Percentiles rank a stretch among this genome's conserved stretches.
These are phyloP conservation scores for Oncorhynchus gorbuscha DNA, from an alignment of 2,113 vertebrate species.

Conservation along the genomic window DNA sequence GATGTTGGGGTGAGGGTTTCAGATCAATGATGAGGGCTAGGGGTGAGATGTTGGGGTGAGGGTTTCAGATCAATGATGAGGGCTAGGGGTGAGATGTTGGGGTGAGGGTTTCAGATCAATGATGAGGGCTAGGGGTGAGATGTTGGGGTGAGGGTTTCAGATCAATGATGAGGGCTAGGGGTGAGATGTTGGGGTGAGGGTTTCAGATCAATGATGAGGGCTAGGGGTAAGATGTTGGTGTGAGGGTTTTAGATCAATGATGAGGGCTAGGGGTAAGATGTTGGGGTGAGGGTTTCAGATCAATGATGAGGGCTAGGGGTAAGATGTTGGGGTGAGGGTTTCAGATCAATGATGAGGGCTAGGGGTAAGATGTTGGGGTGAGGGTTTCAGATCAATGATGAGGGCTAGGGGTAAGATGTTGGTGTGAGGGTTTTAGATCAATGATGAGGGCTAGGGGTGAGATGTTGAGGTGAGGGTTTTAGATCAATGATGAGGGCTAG, in stretches of 20 bases:
- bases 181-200: too few relatives aligned
- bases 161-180: too few relatives aligned
- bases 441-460: conserved; percentile 18
- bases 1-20: background rate
- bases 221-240: too few relatives aligned
- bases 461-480: conserved; percentile 23
- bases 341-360: background rate
- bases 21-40: too few relatives aligned
- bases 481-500: background rate
- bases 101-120: conserved; percentile 11
- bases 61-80: conserved; percentile 2
- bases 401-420: conserved; percentile 25
- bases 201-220: too few relatives aligned
- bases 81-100: conserved; percentile 30
- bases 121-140: conserved; percentile 12
- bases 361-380: conserved; percentile 11
- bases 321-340: conserved; percentile 4
- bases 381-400: background rate
- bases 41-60: background rate
- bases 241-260: background rate
- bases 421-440: conserved; percentile 18
- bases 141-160: background rate
- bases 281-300: conserved; percentile 18
- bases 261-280: conserved; percentile 25
- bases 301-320: background rate